Conservation (phyloP, 92 coral and sea anemone species). For the Ricordea florida region DNA sequence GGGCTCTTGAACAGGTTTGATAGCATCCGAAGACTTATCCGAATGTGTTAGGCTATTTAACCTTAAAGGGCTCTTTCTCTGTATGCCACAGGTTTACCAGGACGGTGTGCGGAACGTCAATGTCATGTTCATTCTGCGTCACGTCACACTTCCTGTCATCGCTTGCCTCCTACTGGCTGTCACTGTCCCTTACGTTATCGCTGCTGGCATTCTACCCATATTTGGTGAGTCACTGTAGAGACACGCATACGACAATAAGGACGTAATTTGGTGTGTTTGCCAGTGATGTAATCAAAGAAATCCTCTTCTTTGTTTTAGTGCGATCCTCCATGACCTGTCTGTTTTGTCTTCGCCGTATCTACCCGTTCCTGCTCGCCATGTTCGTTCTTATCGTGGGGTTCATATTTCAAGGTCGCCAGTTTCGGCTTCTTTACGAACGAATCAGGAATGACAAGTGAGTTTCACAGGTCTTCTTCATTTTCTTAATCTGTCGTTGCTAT, state of each 20-base stretch:
- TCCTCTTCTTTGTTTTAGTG: conserved; percentile 76
- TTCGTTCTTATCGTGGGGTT: conserved; percentile 78
- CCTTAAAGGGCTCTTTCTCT: background rate
- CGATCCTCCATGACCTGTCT: conserved; percentile 78
- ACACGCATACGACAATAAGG: too few species aligned
- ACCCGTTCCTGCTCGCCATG: conserved; percentile 90
- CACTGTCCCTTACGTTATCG: conserved; percentile 90
- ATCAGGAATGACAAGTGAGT: conserved; percentile 97
- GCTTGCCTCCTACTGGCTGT: conserved; percentile 78
- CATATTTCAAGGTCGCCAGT: conserved; percentile 93
- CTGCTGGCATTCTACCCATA: conserved; percentile 83
- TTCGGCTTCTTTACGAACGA: conserved; percentile 89
- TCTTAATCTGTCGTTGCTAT: too few species aligned
- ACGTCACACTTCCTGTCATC: conserved; percentile 87
- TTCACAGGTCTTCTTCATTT: background rate
- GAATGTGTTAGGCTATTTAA: background rate
- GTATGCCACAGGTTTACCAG: conserved; percentile 74
- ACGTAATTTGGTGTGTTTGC: too few species aligned
- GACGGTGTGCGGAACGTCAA: conserved; percentile 93
- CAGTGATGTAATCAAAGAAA: too few species aligned
- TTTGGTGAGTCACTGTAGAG: conserved; percentile 93
- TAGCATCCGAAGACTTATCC: background rate
- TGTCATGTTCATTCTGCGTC: conserved; percentile 74
- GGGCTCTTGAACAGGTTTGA: conserved; percentile 87
- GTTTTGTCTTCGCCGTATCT: conserved; percentile 91